Evolutionary conservation across 2,113 vertebrate species (phyloP).

Genomic region (Pagrus major): DNA sequence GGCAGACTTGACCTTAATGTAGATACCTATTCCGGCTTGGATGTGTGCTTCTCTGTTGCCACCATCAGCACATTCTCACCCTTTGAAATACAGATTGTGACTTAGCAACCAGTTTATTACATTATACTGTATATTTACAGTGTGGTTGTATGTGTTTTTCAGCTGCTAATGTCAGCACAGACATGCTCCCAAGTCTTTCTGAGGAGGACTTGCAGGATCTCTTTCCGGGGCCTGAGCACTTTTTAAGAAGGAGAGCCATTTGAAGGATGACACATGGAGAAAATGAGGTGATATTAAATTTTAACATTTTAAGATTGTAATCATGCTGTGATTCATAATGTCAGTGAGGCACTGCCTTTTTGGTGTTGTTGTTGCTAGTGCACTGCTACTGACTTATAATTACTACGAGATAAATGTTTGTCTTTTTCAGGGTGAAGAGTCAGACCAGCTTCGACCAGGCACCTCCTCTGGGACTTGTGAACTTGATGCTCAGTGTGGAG

Average conservation of each 20-base stretch:
- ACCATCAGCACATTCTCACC: background rate
- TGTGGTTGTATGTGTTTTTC: conserved; percentile 11
- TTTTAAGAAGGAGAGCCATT: background rate
- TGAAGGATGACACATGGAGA: conserved; percentile 6
- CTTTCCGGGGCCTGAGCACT: conserved; percentile 35
- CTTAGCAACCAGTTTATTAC: background rate
- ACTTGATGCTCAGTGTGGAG: too few species aligned
- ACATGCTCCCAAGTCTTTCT: conserved; percentile 32
- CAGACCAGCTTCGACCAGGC: conserved; percentile 2
- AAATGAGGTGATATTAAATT: conserved; percentile 3
- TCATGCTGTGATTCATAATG: background rate
- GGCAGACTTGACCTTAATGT: background rate
- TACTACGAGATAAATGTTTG: too few species aligned
- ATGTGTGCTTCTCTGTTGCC: background rate
- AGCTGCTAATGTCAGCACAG: conserved; percentile 35
- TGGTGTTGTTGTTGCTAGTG: background rate
- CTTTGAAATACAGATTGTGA: background rate
- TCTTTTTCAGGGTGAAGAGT: too few species aligned
- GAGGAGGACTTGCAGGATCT: conserved; percentile 38
- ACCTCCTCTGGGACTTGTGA: conserved; percentile 22
- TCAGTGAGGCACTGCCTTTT: background rate
- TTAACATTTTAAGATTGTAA: conserved; percentile 7
- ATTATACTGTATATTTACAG: background rate
- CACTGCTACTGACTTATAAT: background rate
- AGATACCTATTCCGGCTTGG: background rate